Percentiles rank a stretch among this genome's conserved stretches.
phyloP scores from a whole-genome alignment of 2,888 invertebrate genomes.

The Danaus chrysippus region DNA sequence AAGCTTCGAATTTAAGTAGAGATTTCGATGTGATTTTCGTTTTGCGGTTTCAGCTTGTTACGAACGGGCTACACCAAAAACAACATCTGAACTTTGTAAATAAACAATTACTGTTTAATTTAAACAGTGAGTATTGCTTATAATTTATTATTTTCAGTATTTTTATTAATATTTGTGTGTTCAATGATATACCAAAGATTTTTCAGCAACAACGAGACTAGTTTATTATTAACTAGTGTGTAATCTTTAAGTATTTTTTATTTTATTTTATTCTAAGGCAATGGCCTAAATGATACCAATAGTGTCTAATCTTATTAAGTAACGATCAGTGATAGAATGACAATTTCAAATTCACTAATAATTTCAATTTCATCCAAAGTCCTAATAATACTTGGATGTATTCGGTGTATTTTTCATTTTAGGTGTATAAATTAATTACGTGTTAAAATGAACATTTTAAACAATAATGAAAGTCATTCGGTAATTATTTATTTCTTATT shows the following conservation, averaged over 20 bases:
- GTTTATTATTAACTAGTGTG: slow-evolving; percentile 1
- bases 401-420: background rate
- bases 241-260: background rate
- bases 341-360: background rate
- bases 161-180: background rate
- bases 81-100: slow-evolving; percentile 2
- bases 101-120: background rate
- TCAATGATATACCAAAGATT: slow-evolving; percentile 4
- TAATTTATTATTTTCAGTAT: background rate
- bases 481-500: too few species aligned
- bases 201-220: background rate
- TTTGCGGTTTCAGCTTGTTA: slow-evolving; percentile 20
- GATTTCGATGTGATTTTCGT: slow-evolving; percentile 18
- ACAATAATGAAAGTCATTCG: too few species aligned
- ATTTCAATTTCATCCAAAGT: background rate
- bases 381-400: background rate
- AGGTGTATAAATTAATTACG: too few species aligned
- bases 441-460: too few species aligned
- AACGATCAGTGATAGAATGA: slow-evolving; percentile 1
- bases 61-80: background rate
- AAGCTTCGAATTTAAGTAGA: slow-evolving; percentile 10
- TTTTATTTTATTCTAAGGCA: background rate
- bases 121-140: background rate
- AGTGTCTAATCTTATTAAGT: background rate
- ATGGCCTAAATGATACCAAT: background rate